Percentiles rank a stretch among this genome's conserved stretches.
These are phyloP conservation scores for Bombylius discolor DNA, from an alignment of 2,888 invertebrate species.

Conservation along the genomic window DNA sequence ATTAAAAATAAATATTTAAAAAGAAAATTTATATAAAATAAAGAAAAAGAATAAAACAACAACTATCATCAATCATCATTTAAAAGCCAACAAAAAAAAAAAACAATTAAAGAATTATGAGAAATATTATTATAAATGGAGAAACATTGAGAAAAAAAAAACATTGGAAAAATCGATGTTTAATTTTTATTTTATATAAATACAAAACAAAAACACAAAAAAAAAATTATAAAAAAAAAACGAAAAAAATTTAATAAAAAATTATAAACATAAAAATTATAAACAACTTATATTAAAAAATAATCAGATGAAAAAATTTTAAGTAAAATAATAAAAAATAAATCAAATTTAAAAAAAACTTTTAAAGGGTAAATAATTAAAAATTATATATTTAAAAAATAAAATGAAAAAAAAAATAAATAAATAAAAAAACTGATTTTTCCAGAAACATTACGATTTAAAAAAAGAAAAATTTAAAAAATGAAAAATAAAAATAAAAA, in stretches of 20 bases:
- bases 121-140: too few relatives aligned
- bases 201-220: background rate
- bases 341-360: background rate
- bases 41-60: too few relatives aligned
- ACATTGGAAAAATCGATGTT: background rate
- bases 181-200: conserved; percentile 3
- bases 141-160: too few relatives aligned
- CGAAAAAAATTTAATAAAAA: background rate
- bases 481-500: background rate
- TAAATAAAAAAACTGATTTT: conserved; percentile 1
- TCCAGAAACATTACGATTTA: conserved; percentile 1
- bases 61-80: too few relatives aligned
- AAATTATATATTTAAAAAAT: background rate
- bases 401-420: background rate
- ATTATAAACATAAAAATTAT: background rate
- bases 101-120: too few relatives aligned
- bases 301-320: background rate
- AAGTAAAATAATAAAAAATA: background rate
- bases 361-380: background rate
- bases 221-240: background rate
- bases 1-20: too few relatives aligned
- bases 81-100: background rate
- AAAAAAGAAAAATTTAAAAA: conserved; percentile 1
- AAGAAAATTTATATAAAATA: too few relatives aligned
- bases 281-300: background rate